Conservation (phyloP, 30 jellyfish, hydroid and myxozoan genomes). For the Hydractinia symbiolongicarpus region DNA sequence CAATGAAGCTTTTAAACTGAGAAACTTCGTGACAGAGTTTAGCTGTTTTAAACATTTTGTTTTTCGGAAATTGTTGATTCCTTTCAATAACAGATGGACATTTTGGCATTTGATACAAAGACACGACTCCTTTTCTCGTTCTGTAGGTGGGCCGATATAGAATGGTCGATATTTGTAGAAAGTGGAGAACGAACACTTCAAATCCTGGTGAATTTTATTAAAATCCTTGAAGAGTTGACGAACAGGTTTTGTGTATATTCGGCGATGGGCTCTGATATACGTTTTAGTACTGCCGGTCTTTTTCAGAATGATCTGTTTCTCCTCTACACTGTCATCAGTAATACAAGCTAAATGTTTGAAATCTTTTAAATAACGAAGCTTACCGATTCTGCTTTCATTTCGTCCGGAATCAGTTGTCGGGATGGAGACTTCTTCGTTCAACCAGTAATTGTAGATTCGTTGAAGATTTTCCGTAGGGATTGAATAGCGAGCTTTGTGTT, state of each 20-base stretch:
- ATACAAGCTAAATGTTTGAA: too few species aligned
- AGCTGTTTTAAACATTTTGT: not conserved
- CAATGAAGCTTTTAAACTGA: not conserved
- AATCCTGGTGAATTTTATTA: not conserved
- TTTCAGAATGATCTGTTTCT: not conserved
- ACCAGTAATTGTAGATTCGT: not conserved
- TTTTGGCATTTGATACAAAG: not conserved
- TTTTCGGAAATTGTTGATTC: not conserved
- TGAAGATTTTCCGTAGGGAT: not conserved
- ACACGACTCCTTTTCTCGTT: slow-evolving; percentile 1
- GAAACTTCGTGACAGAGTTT: not conserved
- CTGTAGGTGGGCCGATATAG: slow-evolving; percentile 8
- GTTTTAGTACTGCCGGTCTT: not conserved
- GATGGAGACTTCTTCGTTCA: slow-evolving; percentile 6
- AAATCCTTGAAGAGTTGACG: not conserved
- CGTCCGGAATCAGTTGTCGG: slow-evolving; percentile 5
- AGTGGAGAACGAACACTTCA: not conserved
- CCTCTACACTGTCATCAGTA: not conserved
- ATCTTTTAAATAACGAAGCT: not conserved
- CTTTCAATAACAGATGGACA: not conserved
- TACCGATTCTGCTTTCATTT: not conserved
- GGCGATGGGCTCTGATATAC: slow-evolving; percentile 16
- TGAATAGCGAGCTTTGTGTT: not conserved
- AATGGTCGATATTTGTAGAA: not conserved
- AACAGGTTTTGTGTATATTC: not conserved